phyloP scores from a whole-genome alignment of 2,797 vertebrate genomes.

The Microctenopoma steveboyesi region DNA sequence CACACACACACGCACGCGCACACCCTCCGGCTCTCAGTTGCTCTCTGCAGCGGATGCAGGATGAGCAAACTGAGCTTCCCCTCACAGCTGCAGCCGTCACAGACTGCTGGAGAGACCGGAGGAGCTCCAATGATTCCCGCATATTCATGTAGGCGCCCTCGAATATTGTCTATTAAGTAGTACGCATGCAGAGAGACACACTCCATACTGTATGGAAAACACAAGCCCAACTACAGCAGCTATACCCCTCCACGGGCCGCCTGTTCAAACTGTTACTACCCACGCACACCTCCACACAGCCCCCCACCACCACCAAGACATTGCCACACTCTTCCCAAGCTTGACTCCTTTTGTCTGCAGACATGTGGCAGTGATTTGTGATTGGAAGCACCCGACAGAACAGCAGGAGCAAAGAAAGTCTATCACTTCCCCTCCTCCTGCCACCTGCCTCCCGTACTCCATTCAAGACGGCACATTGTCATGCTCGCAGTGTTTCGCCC shows the following conservation, averaged over 20 bases:
- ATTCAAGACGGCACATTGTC: constrained; percentile 39
- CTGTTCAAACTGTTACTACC: constrained; percentile 47
- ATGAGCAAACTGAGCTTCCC: constrained; percentile 49
- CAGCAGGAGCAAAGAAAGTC: constrained; percentile 41
- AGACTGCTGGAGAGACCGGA: constrained; percentile 61
- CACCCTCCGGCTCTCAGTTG: constrained; percentile 28
- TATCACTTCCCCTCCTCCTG: constrained; percentile 31
- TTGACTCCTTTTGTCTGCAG: constrained; percentile 53
- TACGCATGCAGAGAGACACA: background rate
- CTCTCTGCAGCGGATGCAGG: constrained; percentile 49
- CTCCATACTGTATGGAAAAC: constrained; percentile 3
- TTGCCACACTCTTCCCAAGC: constrained; percentile 31
- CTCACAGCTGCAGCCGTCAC: constrained; percentile 69
- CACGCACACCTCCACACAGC: constrained; percentile 5
- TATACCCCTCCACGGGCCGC: constrained; percentile 29
- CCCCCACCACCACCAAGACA: constrained; percentile 44
- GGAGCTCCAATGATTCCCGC: constrained; percentile 54
- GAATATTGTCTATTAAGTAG: constrained; percentile 28
- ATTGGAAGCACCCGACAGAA: constrained; percentile 48
- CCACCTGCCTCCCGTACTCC: constrained; percentile 23
- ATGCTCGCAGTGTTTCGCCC: constrained; percentile 47
- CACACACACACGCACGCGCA: constrained; percentile 14
- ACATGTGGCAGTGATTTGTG: constrained; percentile 58
- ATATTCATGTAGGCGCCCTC: constrained; percentile 29
- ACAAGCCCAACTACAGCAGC: constrained; percentile 27